Base-by-base conservation (phyloP, 2,797 vertebrate genomes). In the Hemitrygon akajei region DNA sequence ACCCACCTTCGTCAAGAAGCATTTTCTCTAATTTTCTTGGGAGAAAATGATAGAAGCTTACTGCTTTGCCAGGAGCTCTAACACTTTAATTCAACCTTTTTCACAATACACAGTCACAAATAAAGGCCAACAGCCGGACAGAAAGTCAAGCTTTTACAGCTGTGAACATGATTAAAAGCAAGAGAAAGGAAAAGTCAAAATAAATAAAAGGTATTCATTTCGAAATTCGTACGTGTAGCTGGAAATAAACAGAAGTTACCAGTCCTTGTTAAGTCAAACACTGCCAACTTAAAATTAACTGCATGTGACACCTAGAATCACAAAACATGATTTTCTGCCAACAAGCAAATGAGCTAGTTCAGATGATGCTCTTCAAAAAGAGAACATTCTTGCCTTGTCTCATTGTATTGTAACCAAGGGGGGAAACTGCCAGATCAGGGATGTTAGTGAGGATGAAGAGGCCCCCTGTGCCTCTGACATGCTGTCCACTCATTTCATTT, bases 331-430 rank as follows among this genome's bases (percentile, higher is more conserved):
- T 95, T 96, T 96, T 97, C 95, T 96, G 95, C 95, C 96, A 96
- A 94, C 93, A 80, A 94, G 94, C 95, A 95, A 95, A 95, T 95
- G 95, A 95, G 94, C 94, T 95, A 96, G 95, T 96, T 96, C 94
- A 95, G 95, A 95, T 97, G 97, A 97, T 95, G 95, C 96, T 95
- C 96, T 94, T 96, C 95, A 96, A 96, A 97, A 97, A 97, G 96
- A 97, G 97, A 97, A 97, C 97, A 97, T 97, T 97, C 96, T 96
- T 96, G 94, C 94, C 95, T 94, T 96, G 96, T 97, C 96, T 97
- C 96, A 96, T 96, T 96, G 95, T 95, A 96, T 97, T 95, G 96
- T 95, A 96, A 97, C 96, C 95, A 95, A 95, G 94, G 94, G 95
- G 95, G 95, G 95, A 94, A 96, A 95, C 96, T 97, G 97, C 97